A percentile compares a stretch with the other conserved stretches of the same genome.
phyloP scores from a whole-genome alignment of 2,888 invertebrate species.

The Isoperla grammatica region DNA sequence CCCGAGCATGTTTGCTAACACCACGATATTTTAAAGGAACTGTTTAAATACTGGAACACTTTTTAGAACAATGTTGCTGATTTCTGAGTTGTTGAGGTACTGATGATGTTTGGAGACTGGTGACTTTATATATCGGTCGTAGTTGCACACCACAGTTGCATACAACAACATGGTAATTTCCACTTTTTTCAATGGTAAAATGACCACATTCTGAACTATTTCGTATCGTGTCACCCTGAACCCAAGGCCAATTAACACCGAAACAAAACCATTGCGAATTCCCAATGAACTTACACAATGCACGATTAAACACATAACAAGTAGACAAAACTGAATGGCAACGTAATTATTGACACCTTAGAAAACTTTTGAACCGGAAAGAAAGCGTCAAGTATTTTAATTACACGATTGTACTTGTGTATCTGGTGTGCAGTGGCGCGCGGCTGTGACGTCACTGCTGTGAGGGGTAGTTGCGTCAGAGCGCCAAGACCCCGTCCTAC shows the following conservation, averaged over 20 bases:
- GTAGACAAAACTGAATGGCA: too few species aligned
- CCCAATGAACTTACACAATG: neutral
- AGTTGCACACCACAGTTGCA: slow-evolving; percentile 7
- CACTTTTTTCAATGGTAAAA: slow-evolving; percentile 4
- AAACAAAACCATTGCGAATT: slow-evolving; percentile 8
- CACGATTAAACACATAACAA: too few species aligned
- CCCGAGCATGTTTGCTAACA: neutral
- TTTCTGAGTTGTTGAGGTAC: neutral
- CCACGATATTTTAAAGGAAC: neutral
- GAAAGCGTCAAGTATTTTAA: too few species aligned
- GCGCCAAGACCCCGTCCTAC: too few species aligned
- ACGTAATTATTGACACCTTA: too few species aligned
- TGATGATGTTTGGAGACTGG: neutral
- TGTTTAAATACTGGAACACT: neutral
- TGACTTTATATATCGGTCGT: slow-evolving; percentile 7
- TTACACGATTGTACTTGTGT: too few species aligned
- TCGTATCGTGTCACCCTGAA: slow-evolving; percentile 15
- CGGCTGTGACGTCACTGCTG: too few species aligned
- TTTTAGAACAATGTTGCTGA: neutral
- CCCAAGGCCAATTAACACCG: slow-evolving; percentile 14
- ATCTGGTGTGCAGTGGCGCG: too few species aligned
- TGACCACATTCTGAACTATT: slow-evolving; percentile 16
- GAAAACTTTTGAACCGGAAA: too few species aligned
- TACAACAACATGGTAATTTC: neutral
- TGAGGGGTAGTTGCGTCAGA: too few species aligned